Percentiles rank a stretch among this genome's conserved stretches.
phyloP scores from a whole-genome alignment of 2,113 vertebrate species.

The Callionymus lyra region DNA sequence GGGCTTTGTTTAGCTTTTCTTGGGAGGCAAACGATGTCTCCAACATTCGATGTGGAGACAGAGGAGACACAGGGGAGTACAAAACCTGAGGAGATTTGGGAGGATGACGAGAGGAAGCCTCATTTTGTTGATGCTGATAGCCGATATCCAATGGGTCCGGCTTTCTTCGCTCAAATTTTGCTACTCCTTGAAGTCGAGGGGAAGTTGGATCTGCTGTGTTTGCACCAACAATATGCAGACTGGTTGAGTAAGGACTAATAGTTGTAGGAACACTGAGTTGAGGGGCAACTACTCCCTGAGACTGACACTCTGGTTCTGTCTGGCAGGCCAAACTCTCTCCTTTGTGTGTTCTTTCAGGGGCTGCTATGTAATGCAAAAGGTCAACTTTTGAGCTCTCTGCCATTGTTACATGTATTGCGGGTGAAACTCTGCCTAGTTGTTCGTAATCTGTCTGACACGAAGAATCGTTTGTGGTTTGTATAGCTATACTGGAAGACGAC shows the following conservation, averaged over 20 bases:
- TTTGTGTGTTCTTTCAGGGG: slow-evolving; percentile 86
- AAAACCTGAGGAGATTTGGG: slow-evolving; percentile 96
- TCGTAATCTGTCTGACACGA: slow-evolving; percentile 92
- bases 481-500: slow-evolving; percentile 79
- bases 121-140: slow-evolving; percentile 81
- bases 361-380: slow-evolving; percentile 89
- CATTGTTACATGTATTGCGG: slow-evolving; percentile 92
- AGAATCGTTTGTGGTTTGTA: slow-evolving; percentile 93
- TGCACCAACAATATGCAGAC: slow-evolving; percentile 81
- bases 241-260: slow-evolving; percentile 86
- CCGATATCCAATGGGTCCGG: slow-evolving; percentile 93
- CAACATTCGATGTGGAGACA: slow-evolving; percentile 91
- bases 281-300: slow-evolving; percentile 77
- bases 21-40: slow-evolving; percentile 89
- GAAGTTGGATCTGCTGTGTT: slow-evolving; percentile 67
- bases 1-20: slow-evolving; percentile 93
- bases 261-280: slow-evolving; percentile 85
- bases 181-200: slow-evolving; percentile 68
- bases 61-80: slow-evolving; percentile 92
- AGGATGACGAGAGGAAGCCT: slow-evolving; percentile 81
- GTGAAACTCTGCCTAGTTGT: slow-evolving; percentile 80
- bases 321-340: slow-evolving; percentile 96
- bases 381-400: slow-evolving; percentile 87
- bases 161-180: slow-evolving; percentile 89
- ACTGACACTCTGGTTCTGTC: slow-evolving; percentile 84